Base-by-base conservation (phyloP, 2,888 invertebrate species). In the Hirtodrosophila alboralis region DNA sequence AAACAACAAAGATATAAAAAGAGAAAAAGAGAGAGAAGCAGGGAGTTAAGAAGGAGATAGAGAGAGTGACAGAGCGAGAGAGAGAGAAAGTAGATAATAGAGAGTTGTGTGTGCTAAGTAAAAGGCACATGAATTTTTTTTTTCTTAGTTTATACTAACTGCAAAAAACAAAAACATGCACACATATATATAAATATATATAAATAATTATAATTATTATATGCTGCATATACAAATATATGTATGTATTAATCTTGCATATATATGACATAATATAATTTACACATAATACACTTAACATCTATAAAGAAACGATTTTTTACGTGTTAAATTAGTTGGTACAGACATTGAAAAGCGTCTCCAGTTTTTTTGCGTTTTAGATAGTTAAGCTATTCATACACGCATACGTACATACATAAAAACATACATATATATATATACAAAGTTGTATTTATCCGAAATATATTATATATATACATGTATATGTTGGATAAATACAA, bases 321-420 rank as follows among this genome's bases (percentile, higher is more conserved):
- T 40, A 43, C 23, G 66, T 70, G 70, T 70, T 70, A 52, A 66
- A 62, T 70, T 66, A 56, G 70, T 71, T 66, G 52, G 49, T 67
- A 69, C 27, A 40, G 27, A 31, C 27, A 18, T 14, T 14, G 2
- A 1, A n/a, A 13, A n/a, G 36, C 27, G 45, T 41, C 45, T 31
- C 41, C 47, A 53, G 56, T 61, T 48, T 61, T 47, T 47, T 48
- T 54, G 31, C 52, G 62, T 67, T 57, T 44, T 44, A 38, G 38
- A 28, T 62, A 48, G 36, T 49, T 54, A 56, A 37, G 53, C 31
- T 16, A 45, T 8, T 33, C 13, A 14, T 30, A 31, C 3, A 10
- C 2, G 12, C 12, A 27, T 13, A 44, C 13, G 33, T 23, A 37
- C 14, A 23, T n/a, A 37, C 16, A 51, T 7, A 21, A 16, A 30